phyloP scores from a whole-genome alignment of 1,140 invertebrate genomes.

The Battus philenor region DNA sequence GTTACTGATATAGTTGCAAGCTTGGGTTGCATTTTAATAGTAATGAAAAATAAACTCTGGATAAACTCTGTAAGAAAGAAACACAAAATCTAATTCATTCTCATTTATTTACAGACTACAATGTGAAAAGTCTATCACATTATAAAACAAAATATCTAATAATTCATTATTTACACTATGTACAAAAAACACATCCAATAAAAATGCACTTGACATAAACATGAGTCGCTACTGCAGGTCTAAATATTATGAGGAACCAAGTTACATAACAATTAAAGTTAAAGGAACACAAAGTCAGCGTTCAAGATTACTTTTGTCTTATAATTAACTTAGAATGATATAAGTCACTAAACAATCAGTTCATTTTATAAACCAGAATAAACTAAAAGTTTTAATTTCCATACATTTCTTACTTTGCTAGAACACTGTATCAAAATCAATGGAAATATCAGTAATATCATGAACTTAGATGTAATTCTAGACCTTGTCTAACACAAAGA shows the following conservation, averaged over 20 bases:
- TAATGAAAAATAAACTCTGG: no score
- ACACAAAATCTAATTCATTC: constrained; percentile 49
- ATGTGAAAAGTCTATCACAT: constrained; percentile 68
- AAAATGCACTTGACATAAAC: constrained; percentile 22
- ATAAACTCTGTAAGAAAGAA: no score
- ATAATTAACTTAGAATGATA: constrained; percentile 35
- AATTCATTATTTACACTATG: constrained; percentile 65
- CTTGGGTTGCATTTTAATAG: no score
- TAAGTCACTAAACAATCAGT: constrained; percentile 38
- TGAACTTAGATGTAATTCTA: constrained; percentile 11
- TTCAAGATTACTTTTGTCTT: constrained; percentile 32
- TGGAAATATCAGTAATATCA: constrained; percentile 7
- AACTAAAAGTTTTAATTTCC: neutral
- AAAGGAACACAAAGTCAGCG: constrained; percentile 36
- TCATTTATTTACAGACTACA: constrained; percentile 73
- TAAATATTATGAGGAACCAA: constrained; percentile 54
- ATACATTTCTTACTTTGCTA: no score
- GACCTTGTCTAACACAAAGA: constrained; percentile 18
- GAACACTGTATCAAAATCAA: no score
- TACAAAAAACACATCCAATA: constrained; percentile 45
- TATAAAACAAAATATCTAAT: constrained; percentile 62
- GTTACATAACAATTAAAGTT: constrained; percentile 42
- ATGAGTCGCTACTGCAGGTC: constrained; percentile 20
- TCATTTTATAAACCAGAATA: constrained; percentile 39
- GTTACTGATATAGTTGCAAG: no score